A percentile compares a stretch with the other conserved stretches of the same genome.
phyloP scores from a whole-genome alignment of 2,113 vertebrate genomes.

The Lethenteron reissneri region DNA sequence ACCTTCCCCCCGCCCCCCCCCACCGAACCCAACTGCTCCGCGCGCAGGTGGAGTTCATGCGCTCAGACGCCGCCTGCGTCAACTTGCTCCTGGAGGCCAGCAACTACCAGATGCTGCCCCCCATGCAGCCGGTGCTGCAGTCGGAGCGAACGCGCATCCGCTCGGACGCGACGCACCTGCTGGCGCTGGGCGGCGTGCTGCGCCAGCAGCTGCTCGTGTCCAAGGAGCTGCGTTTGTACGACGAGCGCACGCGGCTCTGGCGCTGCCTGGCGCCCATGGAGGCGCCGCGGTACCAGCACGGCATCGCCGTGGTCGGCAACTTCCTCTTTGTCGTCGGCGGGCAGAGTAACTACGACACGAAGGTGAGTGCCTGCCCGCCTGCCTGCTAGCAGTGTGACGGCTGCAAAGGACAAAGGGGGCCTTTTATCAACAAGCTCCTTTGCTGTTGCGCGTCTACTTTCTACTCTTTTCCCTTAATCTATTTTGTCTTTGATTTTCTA shows the following conservation, averaged over 20 bases:
- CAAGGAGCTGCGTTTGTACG: constrained; percentile 32
- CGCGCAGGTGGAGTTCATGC: constrained; percentile 27
- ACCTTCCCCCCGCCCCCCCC: too few relatives aligned
- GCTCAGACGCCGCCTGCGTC: constrained; percentile 27
- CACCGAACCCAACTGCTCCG: too few relatives aligned
- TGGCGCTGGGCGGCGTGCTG: constrained; percentile 38
- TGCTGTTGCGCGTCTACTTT: not conserved
- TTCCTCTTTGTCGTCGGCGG: constrained; percentile 46
- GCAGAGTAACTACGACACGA: constrained; percentile 44
- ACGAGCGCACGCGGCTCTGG: constrained; percentile 23
- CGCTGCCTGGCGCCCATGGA: constrained; percentile 36
- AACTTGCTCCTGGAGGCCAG: constrained; percentile 44
- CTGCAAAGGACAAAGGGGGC: too few relatives aligned
- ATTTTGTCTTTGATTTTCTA: too few relatives aligned
- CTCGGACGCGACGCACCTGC: constrained; percentile 27
- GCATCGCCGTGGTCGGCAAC: constrained; percentile 32
- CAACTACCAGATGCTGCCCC: constrained; percentile 49
- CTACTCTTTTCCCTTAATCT: too few relatives aligned
- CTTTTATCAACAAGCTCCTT: not conserved
- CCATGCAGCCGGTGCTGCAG: constrained; percentile 35
- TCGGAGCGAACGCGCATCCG: constrained; percentile 35
- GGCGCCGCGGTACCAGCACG: constrained; percentile 37
- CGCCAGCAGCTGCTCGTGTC: constrained; percentile 42
- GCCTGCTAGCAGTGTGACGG: too few relatives aligned
- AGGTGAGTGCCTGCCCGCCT: constrained; percentile 10